Base-by-base conservation (phyloP, 2,797 vertebrate species). In the Mico argentatus region DNA sequence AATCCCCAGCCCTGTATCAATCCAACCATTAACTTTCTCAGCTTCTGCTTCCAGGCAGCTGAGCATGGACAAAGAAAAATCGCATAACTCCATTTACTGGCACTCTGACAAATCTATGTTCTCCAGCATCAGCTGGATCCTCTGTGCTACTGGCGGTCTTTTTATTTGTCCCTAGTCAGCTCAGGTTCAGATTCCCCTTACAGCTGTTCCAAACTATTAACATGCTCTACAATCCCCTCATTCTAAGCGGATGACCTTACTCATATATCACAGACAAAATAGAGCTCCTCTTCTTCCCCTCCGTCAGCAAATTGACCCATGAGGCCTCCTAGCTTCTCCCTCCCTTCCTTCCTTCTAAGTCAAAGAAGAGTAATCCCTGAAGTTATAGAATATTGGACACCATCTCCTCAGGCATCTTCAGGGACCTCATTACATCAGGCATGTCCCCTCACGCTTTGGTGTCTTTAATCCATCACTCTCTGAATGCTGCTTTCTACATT, bases 31-130 rank as follows among this genome's bases (percentile, higher is more conserved):
- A 50, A 52, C 39, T 86, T 76, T 44, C 83, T 91, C 92, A 61
- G 55, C 44, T 79, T 64, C 36, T 83, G 61, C 44, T 95, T 94
- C 88, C 41, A 82, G 67, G 75, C 89, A 92, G 85, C 81, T 84
- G 81, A 90, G 61, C 77, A 7, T 10, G 24, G 67, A 27, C 20
- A 52, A 44, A 26, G 61, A 17, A 92, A 92, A 95, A 67, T 59
- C 70, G 46, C 39, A 39, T 46, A 44, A 33, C 41, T 84, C 75
- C 13, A 14, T 33, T 79, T 70, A 57, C 46, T 67, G 84, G 77
- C 64, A 24, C 5, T 2, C 30, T 5, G 30, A 52, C 64, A 89
- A 81, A 48, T 59, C 75, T 39, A 9, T 46, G 30, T 64, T 77
- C 59, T 44, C 77, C 26, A 6, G n/a, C 77, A n/a, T 67, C 27